These are phyloP conservation scores for Equus przewalskii DNA, from an alignment of 2,113 vertebrate species.

Conservation along the genomic window DNA sequence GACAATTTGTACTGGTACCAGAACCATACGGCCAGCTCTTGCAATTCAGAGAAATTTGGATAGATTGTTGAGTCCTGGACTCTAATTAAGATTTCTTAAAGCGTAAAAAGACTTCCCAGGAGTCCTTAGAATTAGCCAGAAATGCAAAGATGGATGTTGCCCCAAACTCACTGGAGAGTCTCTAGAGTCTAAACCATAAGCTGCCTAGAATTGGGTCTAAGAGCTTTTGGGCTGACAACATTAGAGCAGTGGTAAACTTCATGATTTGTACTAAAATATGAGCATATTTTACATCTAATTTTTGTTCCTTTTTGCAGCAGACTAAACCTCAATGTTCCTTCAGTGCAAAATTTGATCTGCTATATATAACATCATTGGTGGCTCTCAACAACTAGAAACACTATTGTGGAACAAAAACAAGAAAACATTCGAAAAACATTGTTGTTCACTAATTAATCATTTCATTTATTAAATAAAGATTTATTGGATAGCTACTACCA, in stretches of 20 bases:
- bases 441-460: not conserved
- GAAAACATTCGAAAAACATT: not conserved
- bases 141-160: not conserved
- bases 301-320: not conserved
- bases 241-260: not conserved
- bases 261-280: conserved; percentile 9
- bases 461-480: conserved; percentile 16
- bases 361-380: not conserved
- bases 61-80: not conserved
- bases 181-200: conserved; percentile 9
- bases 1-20: not conserved
- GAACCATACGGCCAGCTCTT: not conserved
- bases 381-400: not conserved
- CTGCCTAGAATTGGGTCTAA: not conserved
- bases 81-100: not conserved
- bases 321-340: not conserved
- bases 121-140: not conserved
- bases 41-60: not conserved
- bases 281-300: not conserved
- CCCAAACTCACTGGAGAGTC: not conserved
- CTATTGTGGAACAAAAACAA: not conserved
- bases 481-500: not conserved
- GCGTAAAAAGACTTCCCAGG: not conserved
- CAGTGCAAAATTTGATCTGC: not conserved
- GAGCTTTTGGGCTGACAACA: not conserved